phyloP scores from a whole-genome alignment of 2,113 vertebrate species.

The pig (Sus scrofa) region T2T-Sscrofa CM000820.6:42245501-42246000 shows the following conservation, averaged over 20 bases:
- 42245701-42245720: neutral
- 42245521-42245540: neutral
- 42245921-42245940: neutral
- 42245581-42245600: neutral
- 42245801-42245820: neutral
- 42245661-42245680: neutral
- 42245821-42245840: neutral
- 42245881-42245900: neutral
- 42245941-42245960: neutral
- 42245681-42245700: neutral
- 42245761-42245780: neutral
- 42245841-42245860: neutral
- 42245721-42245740: neutral
- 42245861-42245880: neutral
- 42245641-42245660: neutral
- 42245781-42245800: neutral
- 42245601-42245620: neutral
- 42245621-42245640: neutral
- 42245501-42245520: neutral
- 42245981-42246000: neutral
- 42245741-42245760: neutral
- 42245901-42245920: conserved; percentile 1
- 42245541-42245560: neutral
- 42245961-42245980: neutral
- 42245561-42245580: neutral